These are phyloP conservation scores for Hydriomena furcata DNA, from an alignment of 2,888 invertebrate genomes.

Conservation along the genomic window DNA sequence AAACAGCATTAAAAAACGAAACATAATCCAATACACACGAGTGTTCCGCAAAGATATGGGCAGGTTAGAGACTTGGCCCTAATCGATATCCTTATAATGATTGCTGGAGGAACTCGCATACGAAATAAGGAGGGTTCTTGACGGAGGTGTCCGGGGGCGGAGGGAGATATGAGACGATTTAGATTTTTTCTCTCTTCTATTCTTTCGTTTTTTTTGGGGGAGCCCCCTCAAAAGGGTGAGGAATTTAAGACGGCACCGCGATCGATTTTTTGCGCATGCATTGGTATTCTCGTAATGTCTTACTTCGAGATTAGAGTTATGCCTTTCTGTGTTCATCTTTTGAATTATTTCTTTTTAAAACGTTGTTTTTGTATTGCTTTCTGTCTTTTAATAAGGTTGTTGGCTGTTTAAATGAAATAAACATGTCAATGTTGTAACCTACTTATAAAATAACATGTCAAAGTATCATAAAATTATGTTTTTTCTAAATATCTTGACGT, in stretches of 20 bases:
- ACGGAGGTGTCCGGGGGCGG: slow-evolving; percentile 73
- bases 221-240: slow-evolving; percentile 83
- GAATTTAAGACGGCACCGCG: slow-evolving; percentile 81
- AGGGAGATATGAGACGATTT: slow-evolving; percentile 83
- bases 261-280: slow-evolving; percentile 83
- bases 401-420: not conserved
- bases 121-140: slow-evolving; percentile 83
- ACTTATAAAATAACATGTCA: no score
- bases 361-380: slow-evolving; percentile 23
- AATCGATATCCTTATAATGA: slow-evolving; percentile 85
- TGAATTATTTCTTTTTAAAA: slow-evolving; percentile 24
- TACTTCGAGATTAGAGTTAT: slow-evolving; percentile 81
- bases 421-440: no score
- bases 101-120: slow-evolving; percentile 84
- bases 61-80: slow-evolving; percentile 79
- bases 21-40: slow-evolving; percentile 67
- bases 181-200: slow-evolving; percentile 83
- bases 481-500: no score
- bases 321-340: slow-evolving; percentile 51
- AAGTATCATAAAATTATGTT: no score
- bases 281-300: slow-evolving; percentile 84
- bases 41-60: slow-evolving; percentile 77
- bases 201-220: slow-evolving; percentile 83
- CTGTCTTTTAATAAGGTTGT: slow-evolving; percentile 1
- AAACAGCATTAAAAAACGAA: no score